Evolutionary conservation across 2,888 invertebrate species (phyloP), one percentile per base, ranked within the genome.

Genomic region (Synanthedon andrenaeformis): DNA sequence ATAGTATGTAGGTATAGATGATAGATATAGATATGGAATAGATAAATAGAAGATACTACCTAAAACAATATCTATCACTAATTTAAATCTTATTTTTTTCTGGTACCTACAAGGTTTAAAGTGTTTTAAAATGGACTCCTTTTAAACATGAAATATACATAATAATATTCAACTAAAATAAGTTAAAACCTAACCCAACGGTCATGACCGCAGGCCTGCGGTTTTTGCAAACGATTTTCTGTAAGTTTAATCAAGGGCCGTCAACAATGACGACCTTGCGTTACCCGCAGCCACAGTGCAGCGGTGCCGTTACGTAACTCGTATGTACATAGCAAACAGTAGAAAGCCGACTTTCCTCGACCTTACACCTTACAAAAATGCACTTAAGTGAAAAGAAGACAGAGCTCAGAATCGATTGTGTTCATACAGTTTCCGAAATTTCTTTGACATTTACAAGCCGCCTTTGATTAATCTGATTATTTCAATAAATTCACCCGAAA

Each of bases 341-440:
- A 75, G 79, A 79, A 82, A 83, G 80, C 67, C 57, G 57, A 70
- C 76, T 80, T 81, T 82, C 78, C 72, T 79, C 59, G 62, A 49
- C 28, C 12, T 49, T n/a, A 23, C 41, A 19, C 58, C 59, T 56
- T 56, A 58, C 58, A 51, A 54, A 52, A 58, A 65, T 68, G 64
- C 63, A 67, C 64, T 60, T 61, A 57, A 58, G 55, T 49, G 41
- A 54, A 57, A 64, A 60, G 53, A 54, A 54, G 53, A 64, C 61
- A 52, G 53, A 54, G 56, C 58, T 58, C 55, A 57, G 54, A 61
- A 59, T 55, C 54, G 52, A 55, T 53, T 51, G 35, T 5, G 19
- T 28, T 19, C 3, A n/a, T 41, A 57, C 61, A 65, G 63, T 53
- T 41, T 17, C 35, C n/a, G n/a, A 12, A 28, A 51, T 17, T 51